phyloP scores from a whole-genome alignment of 2,888 invertebrate genomes.

The Oscheius onirici region DNA sequence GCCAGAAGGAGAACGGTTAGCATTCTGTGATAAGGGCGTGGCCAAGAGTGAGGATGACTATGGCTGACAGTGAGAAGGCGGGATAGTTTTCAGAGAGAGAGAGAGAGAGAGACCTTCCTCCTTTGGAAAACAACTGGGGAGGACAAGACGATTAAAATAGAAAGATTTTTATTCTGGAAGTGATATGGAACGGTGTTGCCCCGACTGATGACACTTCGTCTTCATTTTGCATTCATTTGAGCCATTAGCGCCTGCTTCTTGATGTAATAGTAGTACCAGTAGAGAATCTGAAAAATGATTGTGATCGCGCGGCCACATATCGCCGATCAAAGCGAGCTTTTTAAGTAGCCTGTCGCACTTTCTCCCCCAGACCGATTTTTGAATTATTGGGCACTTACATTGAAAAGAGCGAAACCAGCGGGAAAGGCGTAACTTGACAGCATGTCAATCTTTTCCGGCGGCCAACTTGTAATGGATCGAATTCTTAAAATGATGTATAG shows the following conservation, averaged over 20 bases:
- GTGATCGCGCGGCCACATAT: not conserved
- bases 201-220: constrained; percentile 14
- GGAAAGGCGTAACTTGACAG: constrained; percentile 68
- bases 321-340: not conserved
- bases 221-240: constrained; percentile 40
- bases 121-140: too few relatives aligned
- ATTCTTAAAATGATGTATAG: not conserved
- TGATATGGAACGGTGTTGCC: constrained; percentile 24
- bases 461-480: constrained; percentile 39
- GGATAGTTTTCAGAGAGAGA: too few relatives aligned
- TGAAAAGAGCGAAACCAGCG: constrained; percentile 70
- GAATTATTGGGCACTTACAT: constrained; percentile 52
- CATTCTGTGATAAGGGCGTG: constrained; percentile 7
- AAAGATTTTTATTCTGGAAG: constrained; percentile 25
- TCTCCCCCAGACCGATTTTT: not conserved
- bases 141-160: too few relatives aligned
- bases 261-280: constrained; percentile 68
- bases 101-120: not conserved
- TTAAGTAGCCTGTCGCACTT: not conserved
- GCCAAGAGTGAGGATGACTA: constrained; percentile 5
- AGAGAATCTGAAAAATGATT: constrained; percentile 62
- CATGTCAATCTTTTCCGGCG: constrained; percentile 66
- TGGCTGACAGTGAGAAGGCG: not conserved
- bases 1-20: constrained; percentile 23
- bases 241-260: constrained; percentile 50